Base-by-base conservation (phyloP, 1,140 invertebrate genomes). In the Micrasema minimum region DNA sequence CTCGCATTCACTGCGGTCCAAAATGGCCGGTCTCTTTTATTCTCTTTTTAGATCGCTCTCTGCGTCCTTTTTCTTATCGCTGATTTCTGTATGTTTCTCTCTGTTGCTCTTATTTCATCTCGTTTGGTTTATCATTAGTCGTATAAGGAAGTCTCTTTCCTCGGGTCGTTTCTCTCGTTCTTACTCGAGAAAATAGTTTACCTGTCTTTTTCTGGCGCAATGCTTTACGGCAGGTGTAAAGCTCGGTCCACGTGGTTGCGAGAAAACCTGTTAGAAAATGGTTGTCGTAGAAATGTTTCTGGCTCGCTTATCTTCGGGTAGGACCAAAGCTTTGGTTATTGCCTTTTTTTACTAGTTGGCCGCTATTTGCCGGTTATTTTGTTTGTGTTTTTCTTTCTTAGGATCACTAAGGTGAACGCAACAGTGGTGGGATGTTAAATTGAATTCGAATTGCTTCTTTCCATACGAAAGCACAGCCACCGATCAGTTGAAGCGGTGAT, bases 361-460 rank as follows among this genome's bases (percentile, higher is more conserved):
- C 0, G 12, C 43, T 35, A 48, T 35, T 35, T 41, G 22, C 38
- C 22, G 6, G 22, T 45, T 12, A 18, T 14, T 48, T 48, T 65
- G 62, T 50, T 46, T 35, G n/a, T 20, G 51, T 31, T 53, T 16
- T 23, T 22, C 26, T 50, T 14, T 43, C 1, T 7, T 9, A 26
- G 16, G 62, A 46, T 35, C 68, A 14, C 46, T 45, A 22, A 70
- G 68, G 62, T 65, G 62, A 50, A 65, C 62, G 57, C 57, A 62
- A 62, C 57, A 38, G 66, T 68, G 66, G 66, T 68, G 50, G 53
- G 71, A 62, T 53, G 64, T 50, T 72, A 72, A 72, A 72, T 72
- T 72, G 71, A 72, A 67, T 72, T 66, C 71, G 65, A 61, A 72
- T 72, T 72, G 71, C 71, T 72, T 68, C 71, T 72, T 62, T 72